Evolutionary conservation across 1,140 invertebrate genomes (phyloP).

Genomic region (Zaprionus vittiger): DNA sequence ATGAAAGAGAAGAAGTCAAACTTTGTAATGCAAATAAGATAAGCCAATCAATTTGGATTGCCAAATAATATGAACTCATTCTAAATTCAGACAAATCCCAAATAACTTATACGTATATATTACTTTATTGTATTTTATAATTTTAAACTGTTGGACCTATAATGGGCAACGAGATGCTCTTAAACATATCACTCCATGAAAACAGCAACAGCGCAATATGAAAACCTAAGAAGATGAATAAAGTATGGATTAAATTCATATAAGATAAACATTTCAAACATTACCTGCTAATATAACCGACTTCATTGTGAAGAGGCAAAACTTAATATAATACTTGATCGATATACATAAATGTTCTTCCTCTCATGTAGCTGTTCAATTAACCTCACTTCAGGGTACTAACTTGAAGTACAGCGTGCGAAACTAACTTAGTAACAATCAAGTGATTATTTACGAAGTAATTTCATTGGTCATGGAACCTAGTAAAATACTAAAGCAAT

Average conservation of each 20-base stretch:
- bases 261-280: neutral
- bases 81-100: neutral
- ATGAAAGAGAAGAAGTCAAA: neutral
- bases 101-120: neutral
- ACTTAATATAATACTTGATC: too few relatives aligned
- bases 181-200: constrained; percentile 25
- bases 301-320: neutral
- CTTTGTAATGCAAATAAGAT: neutral
- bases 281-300: neutral
- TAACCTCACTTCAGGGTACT: neutral
- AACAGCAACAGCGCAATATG: neutral
- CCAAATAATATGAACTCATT: neutral
- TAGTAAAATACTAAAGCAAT: neutral
- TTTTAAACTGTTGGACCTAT: constrained; percentile 28
- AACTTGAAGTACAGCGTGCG: neutral
- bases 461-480: neutral
- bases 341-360: too few relatives aligned
- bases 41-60: neutral
- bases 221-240: neutral
- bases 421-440: neutral
- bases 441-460: neutral
- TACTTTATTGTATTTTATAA: neutral
- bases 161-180: constrained; percentile 13
- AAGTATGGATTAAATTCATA: neutral
- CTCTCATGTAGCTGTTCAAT: neutral